Evolutionary conservation across 2,888 invertebrate genomes (phyloP).

Genomic region (Sialis fuliginosa): DNA sequence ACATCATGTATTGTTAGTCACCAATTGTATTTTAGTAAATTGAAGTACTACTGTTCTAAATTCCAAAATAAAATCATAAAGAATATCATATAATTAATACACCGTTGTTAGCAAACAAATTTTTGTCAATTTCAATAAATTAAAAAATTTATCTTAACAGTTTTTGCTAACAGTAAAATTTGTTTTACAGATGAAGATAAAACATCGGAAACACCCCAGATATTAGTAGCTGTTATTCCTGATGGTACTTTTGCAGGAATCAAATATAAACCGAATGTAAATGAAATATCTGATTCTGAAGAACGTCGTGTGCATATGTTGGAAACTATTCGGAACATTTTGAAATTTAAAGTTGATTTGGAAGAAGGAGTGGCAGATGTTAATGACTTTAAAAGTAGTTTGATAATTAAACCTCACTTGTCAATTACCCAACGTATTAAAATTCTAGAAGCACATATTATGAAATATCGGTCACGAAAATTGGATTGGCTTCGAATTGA

Average conservation of each 20-base stretch:
- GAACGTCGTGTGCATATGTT: too few species aligned
- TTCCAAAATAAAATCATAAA: too few species aligned
- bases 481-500: constrained; percentile 45
- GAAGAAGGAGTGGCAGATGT: constrained; percentile 33
- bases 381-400: constrained; percentile 34
- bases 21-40: too few species aligned
- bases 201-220: constrained; percentile 19
- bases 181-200: neutral
- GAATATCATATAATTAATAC: too few species aligned
- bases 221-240: constrained; percentile 42
- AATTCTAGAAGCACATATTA: constrained; percentile 30
- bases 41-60: too few species aligned
- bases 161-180: too few species aligned
- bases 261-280: constrained; percentile 36
- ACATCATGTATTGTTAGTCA: too few species aligned
- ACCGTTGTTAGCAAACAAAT: too few species aligned
- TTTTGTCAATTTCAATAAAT: too few species aligned
- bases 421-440: constrained; percentile 39
- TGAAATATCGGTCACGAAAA: constrained; percentile 35
- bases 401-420: constrained; percentile 41
- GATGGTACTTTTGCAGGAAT: constrained; percentile 46
- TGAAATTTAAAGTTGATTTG: neutral
- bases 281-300: too few species aligned
- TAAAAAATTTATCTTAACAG: too few species aligned
- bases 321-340: constrained; percentile 28